Conservation (phyloP, 2,113 vertebrate species). For the Eonycteris spelaea region DNA sequence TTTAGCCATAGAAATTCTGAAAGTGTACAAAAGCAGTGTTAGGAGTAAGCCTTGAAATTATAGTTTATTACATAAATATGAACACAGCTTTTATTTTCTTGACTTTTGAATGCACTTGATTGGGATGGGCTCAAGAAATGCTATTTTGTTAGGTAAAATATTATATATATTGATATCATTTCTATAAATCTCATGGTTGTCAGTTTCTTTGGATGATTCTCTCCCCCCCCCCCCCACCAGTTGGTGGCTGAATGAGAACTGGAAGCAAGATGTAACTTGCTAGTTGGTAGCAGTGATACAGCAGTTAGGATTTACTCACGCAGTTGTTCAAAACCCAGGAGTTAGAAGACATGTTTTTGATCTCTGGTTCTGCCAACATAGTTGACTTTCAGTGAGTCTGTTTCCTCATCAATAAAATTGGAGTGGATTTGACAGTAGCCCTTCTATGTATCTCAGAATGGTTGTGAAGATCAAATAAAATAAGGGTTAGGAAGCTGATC, state of each 20-base stretch:
- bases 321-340: not conserved
- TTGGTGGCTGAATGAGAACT: not conserved
- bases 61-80: not conserved
- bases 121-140: not conserved
- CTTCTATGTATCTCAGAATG: not conserved
- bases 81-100: not conserved
- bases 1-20: not conserved
- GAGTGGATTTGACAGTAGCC: not conserved
- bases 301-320: not conserved
- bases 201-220: not conserved
- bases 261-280: constrained; percentile 2
- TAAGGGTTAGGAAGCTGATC: not conserved
- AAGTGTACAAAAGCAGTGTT: not conserved
- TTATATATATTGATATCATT: not conserved
- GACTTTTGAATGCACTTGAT: not conserved
- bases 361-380: not conserved
- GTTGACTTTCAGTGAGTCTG: not conserved
- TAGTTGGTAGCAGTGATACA: not conserved
- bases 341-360: not conserved
- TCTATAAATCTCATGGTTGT: not conserved
- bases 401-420: constrained; percentile 31
- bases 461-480: not conserved
- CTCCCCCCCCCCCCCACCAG: not conserved
- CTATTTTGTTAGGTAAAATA: not conserved
- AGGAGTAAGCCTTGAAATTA: not conserved